Base-by-base conservation (phyloP, 92 coral and sea anemone species). In the Epizoanthus illoricatus region DNA sequence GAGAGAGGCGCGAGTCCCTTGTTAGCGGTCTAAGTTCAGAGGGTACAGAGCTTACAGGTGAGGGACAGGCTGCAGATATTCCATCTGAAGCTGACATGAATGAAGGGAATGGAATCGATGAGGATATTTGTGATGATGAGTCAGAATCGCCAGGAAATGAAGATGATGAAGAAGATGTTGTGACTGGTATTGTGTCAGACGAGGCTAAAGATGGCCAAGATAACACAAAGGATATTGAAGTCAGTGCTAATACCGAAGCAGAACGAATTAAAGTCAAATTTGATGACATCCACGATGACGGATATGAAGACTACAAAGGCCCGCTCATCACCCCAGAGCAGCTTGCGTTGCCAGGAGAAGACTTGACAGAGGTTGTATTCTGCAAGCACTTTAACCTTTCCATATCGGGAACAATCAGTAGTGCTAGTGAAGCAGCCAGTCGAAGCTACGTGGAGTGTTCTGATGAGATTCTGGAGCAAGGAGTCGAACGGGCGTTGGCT, bases 311-410 rank as follows among this genome's bases (percentile, higher is more conserved):
- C 15, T 91, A 94, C 87, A 72, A 80, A 10, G 99, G 97, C n/a
- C 98, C 99, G 0, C 74, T 97, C 12, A 97, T 97, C 39, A 87
- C 93, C 5, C 61, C 88, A 16, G 94, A 90, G 39, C 99, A 97
- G 84, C 88, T 97, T 56, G 85, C 92, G 2, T 68, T 85, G 49
- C 93, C 94, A 0, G 97, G 97, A 16, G 99, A 97, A 65, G 94
- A 94, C 81, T 85, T 97, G 13, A 84, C 99, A 6, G 93, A 94
- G 49, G 84, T 97, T 20, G 63, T 94, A 47, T 97, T 97, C 85
- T 91, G 97, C 73, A 94, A 94, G 71, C 98, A 97, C 74, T 97
- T 91, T 75, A 90, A 81, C 73, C 91, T 90, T 36, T 86, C 98
- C 15, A 61, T 76, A 36, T 81, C 88, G 36, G 86, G 89, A 36